A percentile compares a stretch with the other conserved stretches of the same genome.
These are phyloP conservation scores for Scylla paramamosain DNA, from an alignment of 1,140 invertebrate genomes.

Conservation along the genomic window DNA sequence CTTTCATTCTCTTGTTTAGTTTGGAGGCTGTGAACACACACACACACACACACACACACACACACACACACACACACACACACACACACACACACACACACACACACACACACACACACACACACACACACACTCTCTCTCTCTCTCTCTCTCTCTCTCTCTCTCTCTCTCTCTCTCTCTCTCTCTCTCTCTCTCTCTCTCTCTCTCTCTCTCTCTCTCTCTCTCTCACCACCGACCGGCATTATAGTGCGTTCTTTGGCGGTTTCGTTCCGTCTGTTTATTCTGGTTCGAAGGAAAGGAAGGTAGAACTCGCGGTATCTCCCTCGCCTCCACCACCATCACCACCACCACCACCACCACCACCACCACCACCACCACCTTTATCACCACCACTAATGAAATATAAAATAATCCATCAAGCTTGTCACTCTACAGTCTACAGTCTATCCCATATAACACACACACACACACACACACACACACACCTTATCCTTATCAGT, in stretches of 20 bases:
- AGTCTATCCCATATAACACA: not conserved
- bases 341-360: not conserved
- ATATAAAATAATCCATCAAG: too few species aligned
- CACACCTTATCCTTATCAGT: not conserved
- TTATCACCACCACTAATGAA: not conserved
- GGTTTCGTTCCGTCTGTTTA: not conserved
- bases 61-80: not conserved
- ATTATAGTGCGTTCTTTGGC: not conserved
- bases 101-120: not conserved
- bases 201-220: slow-evolving; percentile 41
- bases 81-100: not conserved
- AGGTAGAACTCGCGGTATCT: not conserved
- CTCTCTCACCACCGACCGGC: not conserved
- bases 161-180: too few species aligned
- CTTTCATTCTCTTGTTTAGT: slow-evolving; percentile 54
- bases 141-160: slow-evolving; percentile 16
- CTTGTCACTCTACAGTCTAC: not conserved
- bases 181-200: slow-evolving; percentile 10
- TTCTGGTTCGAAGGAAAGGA: not conserved
- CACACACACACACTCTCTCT: not conserved
- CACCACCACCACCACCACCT: not conserved
- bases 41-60: not conserved
- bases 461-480: slow-evolving; percentile 29
- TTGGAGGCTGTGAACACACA: slow-evolving; percentile 23
- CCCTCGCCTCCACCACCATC: not conserved